Conservation (phyloP, 2,888 invertebrate genomes). For the Ennomos quercinarius region DNA sequence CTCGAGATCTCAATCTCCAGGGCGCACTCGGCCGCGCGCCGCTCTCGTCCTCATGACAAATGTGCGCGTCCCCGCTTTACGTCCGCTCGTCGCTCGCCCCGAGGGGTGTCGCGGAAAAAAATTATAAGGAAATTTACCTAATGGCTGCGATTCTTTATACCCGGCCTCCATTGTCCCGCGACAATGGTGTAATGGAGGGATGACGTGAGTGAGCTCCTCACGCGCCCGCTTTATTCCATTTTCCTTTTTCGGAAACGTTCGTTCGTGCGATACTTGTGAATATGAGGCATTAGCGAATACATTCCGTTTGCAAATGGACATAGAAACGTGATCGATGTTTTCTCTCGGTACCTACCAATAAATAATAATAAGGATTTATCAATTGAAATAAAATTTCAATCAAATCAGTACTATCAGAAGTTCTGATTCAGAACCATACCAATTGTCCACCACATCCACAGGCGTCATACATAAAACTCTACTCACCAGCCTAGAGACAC, state of each 20-base stretch:
- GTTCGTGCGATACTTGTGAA: constrained; percentile 51
- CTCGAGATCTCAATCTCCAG: constrained; percentile 71
- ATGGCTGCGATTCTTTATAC: constrained; percentile 84
- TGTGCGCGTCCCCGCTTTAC: constrained; percentile 72
- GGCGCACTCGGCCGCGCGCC: constrained; percentile 39
- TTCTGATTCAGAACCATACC: too few relatives aligned
- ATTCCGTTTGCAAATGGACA: constrained; percentile 23
- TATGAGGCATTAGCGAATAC: constrained; percentile 42
- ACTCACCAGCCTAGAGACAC: too few relatives aligned
- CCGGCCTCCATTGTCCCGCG: constrained; percentile 79
- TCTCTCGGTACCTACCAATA: neutral
- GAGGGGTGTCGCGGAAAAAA: constrained; percentile 83
- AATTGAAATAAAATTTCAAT: too few relatives aligned
- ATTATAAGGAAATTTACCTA: constrained; percentile 86
- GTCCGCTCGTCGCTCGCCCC: constrained; percentile 45
- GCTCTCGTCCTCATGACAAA: constrained; percentile 69
- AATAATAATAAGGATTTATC: too few relatives aligned
- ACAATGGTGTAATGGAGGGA: constrained; percentile 84
- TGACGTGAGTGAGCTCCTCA: constrained; percentile 77
- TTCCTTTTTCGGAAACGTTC: constrained; percentile 59
- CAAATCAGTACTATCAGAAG: too few relatives aligned
- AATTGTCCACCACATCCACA: too few relatives aligned
- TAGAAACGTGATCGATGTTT: constrained; percentile 12
- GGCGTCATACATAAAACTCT: too few relatives aligned
- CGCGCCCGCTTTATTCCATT: constrained; percentile 57